Evolutionary conservation across 2,797 vertebrate species (phyloP).

Genomic region (Labeo calbasu): DNA sequence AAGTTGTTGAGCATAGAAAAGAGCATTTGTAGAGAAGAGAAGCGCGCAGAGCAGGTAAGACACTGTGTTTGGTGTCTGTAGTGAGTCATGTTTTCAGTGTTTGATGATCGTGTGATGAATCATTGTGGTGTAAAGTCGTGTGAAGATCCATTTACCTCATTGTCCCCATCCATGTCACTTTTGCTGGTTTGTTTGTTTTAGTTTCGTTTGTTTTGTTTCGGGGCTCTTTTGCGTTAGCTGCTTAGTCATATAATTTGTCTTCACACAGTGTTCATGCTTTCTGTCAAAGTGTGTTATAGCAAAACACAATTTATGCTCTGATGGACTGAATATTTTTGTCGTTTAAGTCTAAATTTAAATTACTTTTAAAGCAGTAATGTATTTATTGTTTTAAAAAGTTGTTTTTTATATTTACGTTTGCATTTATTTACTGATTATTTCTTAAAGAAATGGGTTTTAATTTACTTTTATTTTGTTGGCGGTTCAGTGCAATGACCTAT

Average conservation of each 20-base stretch:
- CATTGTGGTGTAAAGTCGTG: background rate
- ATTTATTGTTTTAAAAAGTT: background rate
- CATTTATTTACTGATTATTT: background rate
- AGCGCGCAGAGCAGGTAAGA: slow-evolving; percentile 29
- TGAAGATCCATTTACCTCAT: background rate
- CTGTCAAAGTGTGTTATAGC: no score
- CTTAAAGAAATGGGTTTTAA: background rate
- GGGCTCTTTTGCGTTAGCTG: background rate
- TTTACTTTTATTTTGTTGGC: background rate
- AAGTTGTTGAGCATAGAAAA: background rate
- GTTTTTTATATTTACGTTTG: background rate
- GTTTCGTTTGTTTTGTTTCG: slow-evolving; percentile 16
- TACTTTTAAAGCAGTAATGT: background rate
- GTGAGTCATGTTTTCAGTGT: background rate
- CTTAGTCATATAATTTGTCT: background rate
- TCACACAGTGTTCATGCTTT: background rate
- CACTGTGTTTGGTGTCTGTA: background rate
- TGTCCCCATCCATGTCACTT: slow-evolving; percentile 9
- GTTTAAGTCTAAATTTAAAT: background rate
- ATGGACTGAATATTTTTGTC: background rate
- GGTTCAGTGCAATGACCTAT: background rate
- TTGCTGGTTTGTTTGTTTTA: background rate
- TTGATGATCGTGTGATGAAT: background rate
- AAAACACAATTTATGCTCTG: background rate
- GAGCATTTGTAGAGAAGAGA: background rate